Evolutionary conservation across 2,113 vertebrate species (phyloP).

Genomic region (Rhinolophus ferrumequinum): DNA sequence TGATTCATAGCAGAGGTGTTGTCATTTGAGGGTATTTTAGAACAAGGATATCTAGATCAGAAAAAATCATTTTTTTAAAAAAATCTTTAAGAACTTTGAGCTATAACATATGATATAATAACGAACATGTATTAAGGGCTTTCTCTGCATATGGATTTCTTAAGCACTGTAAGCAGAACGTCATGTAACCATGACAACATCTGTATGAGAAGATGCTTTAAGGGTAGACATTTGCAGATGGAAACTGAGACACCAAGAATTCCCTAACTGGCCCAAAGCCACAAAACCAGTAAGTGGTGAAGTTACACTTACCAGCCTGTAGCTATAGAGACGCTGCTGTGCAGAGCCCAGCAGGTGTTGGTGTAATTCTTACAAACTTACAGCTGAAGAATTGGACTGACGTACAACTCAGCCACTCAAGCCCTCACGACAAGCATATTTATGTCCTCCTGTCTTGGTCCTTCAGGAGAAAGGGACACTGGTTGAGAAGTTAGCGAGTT

Average conservation of each 20-base stretch:
- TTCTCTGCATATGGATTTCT: background rate
- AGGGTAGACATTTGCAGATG: background rate
- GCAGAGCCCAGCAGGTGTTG: background rate
- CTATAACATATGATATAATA: background rate
- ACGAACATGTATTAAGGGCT: background rate
- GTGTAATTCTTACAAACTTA: background rate
- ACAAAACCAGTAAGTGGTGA: background rate
- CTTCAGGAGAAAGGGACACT: background rate
- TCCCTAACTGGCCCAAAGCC: background rate
- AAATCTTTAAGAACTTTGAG: background rate
- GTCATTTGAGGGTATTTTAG: background rate
- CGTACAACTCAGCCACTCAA: background rate
- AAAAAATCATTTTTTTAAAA: background rate
- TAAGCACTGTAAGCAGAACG: background rate
- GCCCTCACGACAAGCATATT: conserved; percentile 25
- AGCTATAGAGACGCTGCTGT: background rate
- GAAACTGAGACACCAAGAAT: background rate
- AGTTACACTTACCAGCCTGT: background rate
- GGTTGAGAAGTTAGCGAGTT: conserved; percentile 27
- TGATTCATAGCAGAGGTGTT: background rate
- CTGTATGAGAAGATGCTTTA: background rate
- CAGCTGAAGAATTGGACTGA: background rate
- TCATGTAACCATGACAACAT: background rate
- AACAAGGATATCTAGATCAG: background rate
- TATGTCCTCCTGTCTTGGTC: background rate